phyloP scores from a whole-genome alignment of 2,888 invertebrate genomes.

The Pteria penguin region DNA sequence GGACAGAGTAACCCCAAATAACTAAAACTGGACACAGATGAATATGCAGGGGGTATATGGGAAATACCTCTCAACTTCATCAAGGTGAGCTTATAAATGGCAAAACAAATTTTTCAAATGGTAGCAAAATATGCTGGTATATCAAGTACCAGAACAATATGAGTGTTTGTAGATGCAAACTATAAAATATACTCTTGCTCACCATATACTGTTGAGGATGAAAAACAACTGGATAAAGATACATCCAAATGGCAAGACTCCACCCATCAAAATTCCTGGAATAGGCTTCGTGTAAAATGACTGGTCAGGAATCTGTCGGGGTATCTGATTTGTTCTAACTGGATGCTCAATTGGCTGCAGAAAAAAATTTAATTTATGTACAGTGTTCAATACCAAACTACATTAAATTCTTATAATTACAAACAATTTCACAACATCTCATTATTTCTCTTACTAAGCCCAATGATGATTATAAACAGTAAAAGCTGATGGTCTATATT shows the following conservation, averaged over 20 bases:
- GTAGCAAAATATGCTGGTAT: neutral
- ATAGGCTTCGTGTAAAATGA: conserved; percentile 96
- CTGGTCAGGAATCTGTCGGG: conserved; percentile 98
- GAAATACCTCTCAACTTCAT: neutral
- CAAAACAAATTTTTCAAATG: neutral
- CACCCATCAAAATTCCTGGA: conserved; percentile 96
- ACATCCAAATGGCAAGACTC: conserved; percentile 98
- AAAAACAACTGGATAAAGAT: conserved; percentile 99
- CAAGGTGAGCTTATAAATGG: neutral
- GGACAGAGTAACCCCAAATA: too few relatives aligned
- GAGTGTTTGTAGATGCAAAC: neutral
- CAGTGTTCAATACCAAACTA: too few relatives aligned
- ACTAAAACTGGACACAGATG: too few relatives aligned
- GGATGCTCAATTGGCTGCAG: conserved; percentile 95
- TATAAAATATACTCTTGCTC: too few relatives aligned
- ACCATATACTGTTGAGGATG: conserved; percentile 99
- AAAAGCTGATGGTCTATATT: too few relatives aligned
- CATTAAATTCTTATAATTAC: neutral
- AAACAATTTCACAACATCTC: too few relatives aligned
- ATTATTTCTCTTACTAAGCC: too few relatives aligned
- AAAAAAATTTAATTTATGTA: conserved; percentile 37
- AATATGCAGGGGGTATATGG: too few relatives aligned
- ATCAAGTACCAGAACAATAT: neutral
- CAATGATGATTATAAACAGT: too few relatives aligned
- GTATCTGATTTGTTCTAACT: conserved; percentile 98